These are phyloP conservation scores for Lepidochrysops patricia DNA, from an alignment of 2,888 invertebrate species.

Conservation along the genomic window DNA sequence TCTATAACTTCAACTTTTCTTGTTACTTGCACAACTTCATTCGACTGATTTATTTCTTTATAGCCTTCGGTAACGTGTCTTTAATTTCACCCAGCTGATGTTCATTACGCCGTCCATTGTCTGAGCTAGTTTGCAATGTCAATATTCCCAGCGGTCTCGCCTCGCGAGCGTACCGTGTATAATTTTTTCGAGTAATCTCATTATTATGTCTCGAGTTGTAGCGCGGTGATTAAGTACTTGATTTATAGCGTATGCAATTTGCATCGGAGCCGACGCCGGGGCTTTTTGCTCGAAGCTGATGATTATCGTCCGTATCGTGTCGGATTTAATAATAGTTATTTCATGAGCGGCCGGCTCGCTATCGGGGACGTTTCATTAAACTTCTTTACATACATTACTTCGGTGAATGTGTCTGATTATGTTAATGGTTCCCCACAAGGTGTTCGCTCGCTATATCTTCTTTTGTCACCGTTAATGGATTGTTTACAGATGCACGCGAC, in stretches of 20 bases:
- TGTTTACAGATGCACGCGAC: slow-evolving; percentile 45
- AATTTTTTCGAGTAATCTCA: slow-evolving; percentile 70
- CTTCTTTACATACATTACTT: slow-evolving; percentile 67
- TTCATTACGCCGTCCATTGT: slow-evolving; percentile 21
- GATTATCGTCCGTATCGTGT: slow-evolving; percentile 73
- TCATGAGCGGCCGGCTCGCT: slow-evolving; percentile 66
- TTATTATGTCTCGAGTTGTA: slow-evolving; percentile 55
- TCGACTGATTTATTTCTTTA: slow-evolving; percentile 18
- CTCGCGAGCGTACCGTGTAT: slow-evolving; percentile 41
- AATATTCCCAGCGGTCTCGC: slow-evolving; percentile 37
- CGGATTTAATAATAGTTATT: slow-evolving; percentile 71
- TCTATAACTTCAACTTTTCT: slow-evolving; percentile 57
- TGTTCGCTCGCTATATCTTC: slow-evolving; percentile 45
- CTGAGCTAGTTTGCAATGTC: slow-evolving; percentile 35
- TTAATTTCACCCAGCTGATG: slow-evolving; percentile 15
- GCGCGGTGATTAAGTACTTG: slow-evolving; percentile 68
- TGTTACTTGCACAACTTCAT: slow-evolving; percentile 37
- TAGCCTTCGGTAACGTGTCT: not conserved
- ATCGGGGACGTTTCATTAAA: slow-evolving; percentile 68
- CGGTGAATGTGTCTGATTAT: slow-evolving; percentile 68
- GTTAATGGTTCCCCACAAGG: slow-evolving; percentile 55
- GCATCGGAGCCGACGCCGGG: slow-evolving; percentile 63
- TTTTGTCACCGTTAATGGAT: slow-evolving; percentile 57
- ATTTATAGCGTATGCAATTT: slow-evolving; percentile 72
- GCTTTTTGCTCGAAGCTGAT: slow-evolving; percentile 66